Percentiles rank a stretch among this genome's conserved stretches.
These are phyloP conservation scores for Nipponia nippon DNA, from an alignment of 2,113 vertebrate genomes.

Conservation along the genomic window DNA sequence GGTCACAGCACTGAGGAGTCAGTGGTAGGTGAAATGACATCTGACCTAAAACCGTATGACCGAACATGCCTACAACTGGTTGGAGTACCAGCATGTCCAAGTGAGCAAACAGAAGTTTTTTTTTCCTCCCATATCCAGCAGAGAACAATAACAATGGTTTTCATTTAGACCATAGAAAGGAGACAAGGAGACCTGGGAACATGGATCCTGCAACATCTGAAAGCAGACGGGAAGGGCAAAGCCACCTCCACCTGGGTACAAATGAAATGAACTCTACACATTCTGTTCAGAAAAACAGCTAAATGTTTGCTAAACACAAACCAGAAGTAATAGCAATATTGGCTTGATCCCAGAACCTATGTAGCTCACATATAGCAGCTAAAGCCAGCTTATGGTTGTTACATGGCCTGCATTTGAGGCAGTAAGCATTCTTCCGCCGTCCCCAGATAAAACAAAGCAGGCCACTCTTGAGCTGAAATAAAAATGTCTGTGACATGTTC, in stretches of 20 bases:
- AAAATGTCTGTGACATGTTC: not conserved
- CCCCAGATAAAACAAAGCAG: not conserved
- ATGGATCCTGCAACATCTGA: not conserved
- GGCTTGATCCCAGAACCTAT: not conserved
- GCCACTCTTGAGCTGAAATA: not conserved
- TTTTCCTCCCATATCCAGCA: not conserved
- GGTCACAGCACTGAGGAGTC: not conserved
- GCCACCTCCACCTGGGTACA: not conserved
- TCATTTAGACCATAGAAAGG: not conserved
- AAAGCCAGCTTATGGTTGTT: not conserved
- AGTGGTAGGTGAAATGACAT: not conserved
- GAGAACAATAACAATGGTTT: rapidly evolving
- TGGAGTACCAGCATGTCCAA: not conserved
- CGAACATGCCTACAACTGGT: not conserved
- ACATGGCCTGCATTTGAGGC: rapidly evolving
- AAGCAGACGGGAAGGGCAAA: not conserved
- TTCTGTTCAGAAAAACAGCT: not conserved
- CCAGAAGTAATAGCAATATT: not conserved
- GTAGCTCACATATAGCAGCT: not conserved
- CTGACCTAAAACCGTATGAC: not conserved
- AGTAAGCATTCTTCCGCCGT: not conserved
- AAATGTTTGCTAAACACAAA: not conserved
- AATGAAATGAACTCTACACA: not conserved
- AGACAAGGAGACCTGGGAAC: not conserved
- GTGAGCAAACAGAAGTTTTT: not conserved